phyloP scores from a whole-genome alignment of 2,888 invertebrate genomes.

The Steinernema carpocapsae region DNA sequence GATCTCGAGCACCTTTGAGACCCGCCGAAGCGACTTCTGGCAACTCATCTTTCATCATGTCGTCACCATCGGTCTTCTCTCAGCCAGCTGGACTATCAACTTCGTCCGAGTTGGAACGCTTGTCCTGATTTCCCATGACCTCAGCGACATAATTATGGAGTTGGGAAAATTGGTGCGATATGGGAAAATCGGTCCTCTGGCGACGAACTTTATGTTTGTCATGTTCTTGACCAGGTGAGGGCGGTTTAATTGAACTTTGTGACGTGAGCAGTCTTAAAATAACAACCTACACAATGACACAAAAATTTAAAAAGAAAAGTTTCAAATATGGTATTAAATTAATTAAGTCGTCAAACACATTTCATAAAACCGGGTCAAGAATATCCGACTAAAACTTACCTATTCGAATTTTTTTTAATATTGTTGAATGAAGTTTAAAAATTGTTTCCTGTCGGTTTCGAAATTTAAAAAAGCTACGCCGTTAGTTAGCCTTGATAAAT shows the following conservation, averaged over 20 bases:
- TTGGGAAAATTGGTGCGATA: constrained; percentile 67
- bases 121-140: constrained; percentile 71
- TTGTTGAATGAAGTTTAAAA: too few species aligned
- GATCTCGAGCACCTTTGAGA: constrained; percentile 67
- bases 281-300: neutral
- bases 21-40: constrained; percentile 71
- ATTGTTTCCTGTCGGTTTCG: too few species aligned
- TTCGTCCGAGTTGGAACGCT: constrained; percentile 70
- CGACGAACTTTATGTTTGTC: constrained; percentile 59
- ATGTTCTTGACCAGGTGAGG: constrained; percentile 55
- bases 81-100: constrained; percentile 70
- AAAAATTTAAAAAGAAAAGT: neutral
- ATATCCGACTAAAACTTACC: too few species aligned
- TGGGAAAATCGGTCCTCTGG: constrained; percentile 47
- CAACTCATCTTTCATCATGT: constrained; percentile 71
- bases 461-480: too few species aligned
- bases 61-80: constrained; percentile 70
- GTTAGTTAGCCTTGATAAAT: too few species aligned
- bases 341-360: too few species aligned
- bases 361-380: too few species aligned
- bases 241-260: neutral
- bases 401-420: too few species aligned
- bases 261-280: neutral
- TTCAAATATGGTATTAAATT: too few species aligned
- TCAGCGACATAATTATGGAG: constrained; percentile 71